phyloP scores from a whole-genome alignment of 2,888 invertebrate genomes.

The Lasioglossum lativentre region DNA sequence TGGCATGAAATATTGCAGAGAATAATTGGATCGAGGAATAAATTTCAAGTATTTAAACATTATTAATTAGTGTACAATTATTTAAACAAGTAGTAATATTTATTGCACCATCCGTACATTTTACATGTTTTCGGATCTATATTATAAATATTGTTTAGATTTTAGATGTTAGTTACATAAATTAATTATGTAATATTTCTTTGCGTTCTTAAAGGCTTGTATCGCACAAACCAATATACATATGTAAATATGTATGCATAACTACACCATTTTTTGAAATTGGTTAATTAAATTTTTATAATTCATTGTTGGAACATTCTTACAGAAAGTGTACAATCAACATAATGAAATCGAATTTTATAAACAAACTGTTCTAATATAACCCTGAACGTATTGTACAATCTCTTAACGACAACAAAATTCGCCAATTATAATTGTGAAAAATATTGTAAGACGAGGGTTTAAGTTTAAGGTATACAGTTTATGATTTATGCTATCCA shows the following conservation, averaged over 20 bases:
- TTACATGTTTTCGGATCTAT: not conserved
- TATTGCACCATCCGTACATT: not conserved
- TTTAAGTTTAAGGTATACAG: not conserved
- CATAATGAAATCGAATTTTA: not conserved
- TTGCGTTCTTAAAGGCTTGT: not conserved
- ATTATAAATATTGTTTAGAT: not conserved
- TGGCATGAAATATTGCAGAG: not conserved
- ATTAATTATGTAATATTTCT: not conserved
- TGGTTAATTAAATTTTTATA: not conserved
- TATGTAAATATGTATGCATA: too few relatives aligned
- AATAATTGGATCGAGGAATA: not conserved
- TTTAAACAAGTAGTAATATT: not conserved
- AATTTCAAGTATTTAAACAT: not conserved
- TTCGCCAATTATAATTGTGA: not conserved
- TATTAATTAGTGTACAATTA: not conserved
- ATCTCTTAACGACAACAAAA: not conserved
- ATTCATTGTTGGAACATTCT: not conserved
- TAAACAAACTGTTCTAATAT: not conserved
- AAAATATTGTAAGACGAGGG: not conserved
- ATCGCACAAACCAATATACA: not conserved
- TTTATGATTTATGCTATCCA: slow-evolving; percentile 17
- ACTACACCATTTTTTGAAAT: too few relatives aligned
- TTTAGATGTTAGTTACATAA: not conserved
- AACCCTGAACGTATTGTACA: not conserved
- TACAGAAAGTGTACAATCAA: not conserved